These are phyloP conservation scores for Hippocampus guttulatus DNA, from an alignment of 2,113 vertebrate species.

Conservation along the genomic window DNA sequence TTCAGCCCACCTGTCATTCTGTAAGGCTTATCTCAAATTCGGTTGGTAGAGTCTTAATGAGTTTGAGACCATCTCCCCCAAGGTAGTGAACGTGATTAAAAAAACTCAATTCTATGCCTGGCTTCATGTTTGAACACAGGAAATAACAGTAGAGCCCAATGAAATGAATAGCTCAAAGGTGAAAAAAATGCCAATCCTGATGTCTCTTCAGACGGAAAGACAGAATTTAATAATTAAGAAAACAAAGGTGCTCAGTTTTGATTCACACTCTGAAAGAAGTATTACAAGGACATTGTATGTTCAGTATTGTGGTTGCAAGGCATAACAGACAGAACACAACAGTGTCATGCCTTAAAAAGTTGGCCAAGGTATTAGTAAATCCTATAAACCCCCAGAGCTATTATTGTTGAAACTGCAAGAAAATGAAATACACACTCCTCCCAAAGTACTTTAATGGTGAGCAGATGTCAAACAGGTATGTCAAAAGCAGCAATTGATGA, in stretches of 20 bases:
- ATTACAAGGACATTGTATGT: background rate
- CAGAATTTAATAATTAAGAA: background rate
- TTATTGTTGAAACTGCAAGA: too few relatives aligned
- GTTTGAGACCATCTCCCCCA: conserved; percentile 24
- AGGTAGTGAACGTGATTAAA: conserved; percentile 13
- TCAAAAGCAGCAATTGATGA: too few relatives aligned
- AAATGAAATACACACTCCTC: too few relatives aligned
- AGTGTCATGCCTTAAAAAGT: background rate
- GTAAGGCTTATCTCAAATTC: conserved; percentile 35
- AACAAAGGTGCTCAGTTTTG: background rate
- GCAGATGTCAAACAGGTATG: too few relatives aligned
- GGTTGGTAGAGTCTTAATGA: conserved; percentile 38
- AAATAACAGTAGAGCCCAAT: background rate
- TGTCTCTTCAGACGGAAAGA: background rate
- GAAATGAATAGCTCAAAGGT: background rate
- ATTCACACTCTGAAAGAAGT: background rate
- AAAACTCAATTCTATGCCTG: conserved; percentile 11
- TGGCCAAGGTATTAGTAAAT: background rate
- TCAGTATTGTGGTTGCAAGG: background rate
- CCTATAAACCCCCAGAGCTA: too few relatives aligned
- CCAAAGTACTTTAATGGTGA: too few relatives aligned
- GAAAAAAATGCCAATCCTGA: too few relatives aligned
- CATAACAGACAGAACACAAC: too few relatives aligned
- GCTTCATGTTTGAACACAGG: conserved; percentile 11
- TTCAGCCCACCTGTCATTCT: conserved; percentile 29